A percentile compares a stretch with the other conserved stretches of the same genome.
Conservation (phyloP, 2,888 invertebrate species). For the Lapara coniferarum region DNA sequence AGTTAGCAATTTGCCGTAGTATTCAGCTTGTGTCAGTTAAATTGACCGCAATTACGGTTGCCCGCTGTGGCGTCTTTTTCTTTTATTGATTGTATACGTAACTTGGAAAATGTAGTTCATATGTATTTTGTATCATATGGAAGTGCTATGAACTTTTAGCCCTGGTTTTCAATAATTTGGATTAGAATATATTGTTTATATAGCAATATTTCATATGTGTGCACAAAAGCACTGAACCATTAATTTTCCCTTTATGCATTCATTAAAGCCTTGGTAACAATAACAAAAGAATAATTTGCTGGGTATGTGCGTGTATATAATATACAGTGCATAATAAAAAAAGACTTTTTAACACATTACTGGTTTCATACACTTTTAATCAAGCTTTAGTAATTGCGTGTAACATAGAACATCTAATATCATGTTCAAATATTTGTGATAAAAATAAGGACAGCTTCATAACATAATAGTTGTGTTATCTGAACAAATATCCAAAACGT, state of each 20-base stretch:
- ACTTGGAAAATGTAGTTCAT: background rate
- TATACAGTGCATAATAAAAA: background rate
- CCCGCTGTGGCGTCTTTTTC: conserved; percentile 26
- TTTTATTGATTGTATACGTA: background rate
- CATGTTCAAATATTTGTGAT: no score
- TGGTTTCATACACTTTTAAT: background rate
- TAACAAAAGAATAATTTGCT: conserved; percentile 1
- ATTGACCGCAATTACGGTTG: conserved; percentile 35
- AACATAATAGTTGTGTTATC: no score
- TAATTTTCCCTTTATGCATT: background rate
- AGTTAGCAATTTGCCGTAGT: conserved; percentile 39
- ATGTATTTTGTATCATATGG: no score
- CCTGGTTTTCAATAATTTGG: background rate
- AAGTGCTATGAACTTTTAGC: background rate
- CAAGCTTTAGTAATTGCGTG: background rate
- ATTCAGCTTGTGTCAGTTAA: conserved; percentile 29
- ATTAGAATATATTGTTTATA: background rate
- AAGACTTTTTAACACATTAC: background rate
- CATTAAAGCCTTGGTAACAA: conserved; percentile 5
- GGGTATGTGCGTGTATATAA: background rate
- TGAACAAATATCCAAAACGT: no score
- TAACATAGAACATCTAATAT: no score
- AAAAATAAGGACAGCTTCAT: no score
- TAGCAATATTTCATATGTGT: background rate
- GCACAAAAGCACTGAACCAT: background rate